A percentile compares a stretch with the other conserved stretches of the same genome.
phyloP scores from a whole-genome alignment of 2,888 invertebrate genomes.

The Cenopis cana region DNA sequence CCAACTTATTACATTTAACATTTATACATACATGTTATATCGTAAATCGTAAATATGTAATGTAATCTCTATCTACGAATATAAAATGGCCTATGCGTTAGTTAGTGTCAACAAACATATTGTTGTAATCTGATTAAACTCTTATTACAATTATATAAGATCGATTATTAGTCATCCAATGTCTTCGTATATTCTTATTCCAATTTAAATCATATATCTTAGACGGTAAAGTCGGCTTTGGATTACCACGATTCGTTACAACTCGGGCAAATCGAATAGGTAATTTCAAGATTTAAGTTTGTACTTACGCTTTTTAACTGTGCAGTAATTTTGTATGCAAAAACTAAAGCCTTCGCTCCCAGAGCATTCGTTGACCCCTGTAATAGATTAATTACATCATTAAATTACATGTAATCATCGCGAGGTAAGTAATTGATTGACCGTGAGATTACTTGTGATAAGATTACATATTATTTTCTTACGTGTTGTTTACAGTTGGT shows the following conservation, averaged over 20 bases:
- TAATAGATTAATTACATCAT: slow-evolving; percentile 34
- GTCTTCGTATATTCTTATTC: slow-evolving; percentile 1
- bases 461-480: slow-evolving; percentile 17
- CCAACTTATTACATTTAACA: not conserved
- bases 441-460: slow-evolving; percentile 21
- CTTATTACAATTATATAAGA: not conserved
- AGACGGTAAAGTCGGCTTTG: not conserved
- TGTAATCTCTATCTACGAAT: not conserved
- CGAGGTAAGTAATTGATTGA: slow-evolving; percentile 36
- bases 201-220: not conserved
- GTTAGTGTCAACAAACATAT: not conserved
- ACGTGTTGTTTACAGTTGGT: slow-evolving; percentile 13
- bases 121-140: not conserved
- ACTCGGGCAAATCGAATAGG: not conserved
- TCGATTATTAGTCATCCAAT: not conserved
- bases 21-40: not conserved
- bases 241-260: slow-evolving; percentile 4
- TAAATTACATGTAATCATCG: slow-evolving; percentile 37
- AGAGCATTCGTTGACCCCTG: slow-evolving; percentile 17
- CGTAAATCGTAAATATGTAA: not conserved
- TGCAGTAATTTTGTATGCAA: slow-evolving; percentile 19
- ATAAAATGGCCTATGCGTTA: not conserved
- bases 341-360: slow-evolving; percentile 27
- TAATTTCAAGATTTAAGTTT: not conserved
- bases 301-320: slow-evolving; percentile 3